Base-by-base conservation (phyloP, 2,888 invertebrate species). In the Exephanes ischioxanthus region DNA sequence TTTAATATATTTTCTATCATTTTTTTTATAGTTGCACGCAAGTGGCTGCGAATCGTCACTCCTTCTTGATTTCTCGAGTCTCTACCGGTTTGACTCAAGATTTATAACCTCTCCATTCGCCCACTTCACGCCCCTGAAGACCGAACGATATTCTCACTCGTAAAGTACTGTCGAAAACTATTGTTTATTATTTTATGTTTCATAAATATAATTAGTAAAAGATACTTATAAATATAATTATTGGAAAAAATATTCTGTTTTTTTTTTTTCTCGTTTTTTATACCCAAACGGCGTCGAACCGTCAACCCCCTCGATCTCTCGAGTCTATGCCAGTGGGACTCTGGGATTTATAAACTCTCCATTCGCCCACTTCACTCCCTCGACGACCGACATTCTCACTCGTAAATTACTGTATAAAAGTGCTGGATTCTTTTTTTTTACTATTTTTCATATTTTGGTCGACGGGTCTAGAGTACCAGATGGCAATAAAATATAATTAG, bases 321-420 rank as follows among this genome's bases (percentile, higher is more conserved):
- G 41, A 41, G 41, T 61, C 61, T 14, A 14, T 1, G 16, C 30
- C 11, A 63, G 33, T 37, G 51, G 63, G 63, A 66, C 63, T 66
- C 51, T n/a, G 63, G 51, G 66, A 66, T 66, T 76, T 76, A 76
- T 66, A 76, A 76, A 76, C 75, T 76, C 73, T 63, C 66, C 19
- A 33, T 37, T 66, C 48, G n/a, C 16, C 51, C 6, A 7, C 51
- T 76, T 66, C 19, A 30, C 22, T 51, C 19, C 11, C 19, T 51
- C 75, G 75, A 14, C 37, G 48, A 19, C 16, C 16, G 19, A 7
- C 5, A 19, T 19, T 19, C 19, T 19, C 9, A 19, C 53, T 9
- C n/a, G 19, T 53, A n/a, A 6, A 53, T 53, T 53, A 41, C 2
- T 48, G 45, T 48, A 48, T 5, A 48, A 48, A 48, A 48, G 45